These are phyloP conservation scores for Gambusia holbrooki DNA, from an alignment of 2,113 vertebrate species.

Conservation along the genomic window DNA sequence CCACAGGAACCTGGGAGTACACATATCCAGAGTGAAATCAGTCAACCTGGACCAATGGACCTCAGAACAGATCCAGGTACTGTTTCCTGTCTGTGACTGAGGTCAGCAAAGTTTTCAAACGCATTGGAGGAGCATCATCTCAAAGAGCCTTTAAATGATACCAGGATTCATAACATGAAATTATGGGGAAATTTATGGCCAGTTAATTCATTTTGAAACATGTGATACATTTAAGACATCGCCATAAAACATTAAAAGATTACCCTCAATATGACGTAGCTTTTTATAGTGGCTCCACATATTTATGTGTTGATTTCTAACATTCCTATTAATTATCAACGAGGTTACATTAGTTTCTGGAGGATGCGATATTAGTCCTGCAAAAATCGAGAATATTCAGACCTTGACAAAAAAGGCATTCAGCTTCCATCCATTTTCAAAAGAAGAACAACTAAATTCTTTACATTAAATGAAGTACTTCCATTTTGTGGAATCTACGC, in stretches of 20 bases:
- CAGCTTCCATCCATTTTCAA: neutral
- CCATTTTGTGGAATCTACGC: neutral
- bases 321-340: neutral
- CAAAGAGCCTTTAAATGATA: neutral
- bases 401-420: neutral
- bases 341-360: neutral
- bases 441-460: neutral
- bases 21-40: slow-evolving; percentile 99
- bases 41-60: slow-evolving; percentile 99
- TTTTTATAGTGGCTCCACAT: too few relatives aligned
- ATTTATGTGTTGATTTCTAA: too few relatives aligned
- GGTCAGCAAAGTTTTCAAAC: neutral
- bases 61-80: slow-evolving; percentile 96
- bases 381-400: neutral
- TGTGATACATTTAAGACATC: too few relatives aligned
- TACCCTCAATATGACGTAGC: too few relatives aligned
- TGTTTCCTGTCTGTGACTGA: neutral
- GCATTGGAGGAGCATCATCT: neutral
- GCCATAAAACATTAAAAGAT: too few relatives aligned
- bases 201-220: too few relatives aligned
- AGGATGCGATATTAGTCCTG: neutral
- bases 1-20: slow-evolving; percentile 98
- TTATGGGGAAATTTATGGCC: too few relatives aligned
- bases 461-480: too few relatives aligned
- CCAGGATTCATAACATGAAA: too few relatives aligned